Percentiles rank a stretch among this genome's conserved stretches.
Evolutionary conservation across 2,113 vertebrate genomes (phyloP).

Genomic region (Gadus chalcogrammus): DNA sequence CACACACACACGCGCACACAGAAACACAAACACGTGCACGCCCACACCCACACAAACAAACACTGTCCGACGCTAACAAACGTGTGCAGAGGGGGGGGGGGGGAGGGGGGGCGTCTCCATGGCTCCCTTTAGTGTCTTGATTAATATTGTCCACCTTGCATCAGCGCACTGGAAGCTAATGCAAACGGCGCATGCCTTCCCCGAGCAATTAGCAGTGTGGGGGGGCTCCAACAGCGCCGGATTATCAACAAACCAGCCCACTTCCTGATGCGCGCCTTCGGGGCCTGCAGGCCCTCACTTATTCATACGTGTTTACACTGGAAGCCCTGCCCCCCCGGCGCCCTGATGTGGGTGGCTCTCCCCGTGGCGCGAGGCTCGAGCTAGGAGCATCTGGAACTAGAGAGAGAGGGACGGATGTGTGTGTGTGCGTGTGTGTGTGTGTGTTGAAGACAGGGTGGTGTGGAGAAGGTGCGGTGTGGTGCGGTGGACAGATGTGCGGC

Average conservation of each 20-base stretch:
- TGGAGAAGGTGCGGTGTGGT: too few species aligned
- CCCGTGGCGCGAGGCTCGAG: slow-evolving; percentile 45
- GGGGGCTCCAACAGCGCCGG: slow-evolving; percentile 55
- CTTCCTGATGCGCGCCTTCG: slow-evolving; percentile 64
- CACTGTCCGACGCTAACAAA: slow-evolving; percentile 10
- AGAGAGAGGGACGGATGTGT: neutral
- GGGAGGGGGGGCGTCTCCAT: slow-evolving; percentile 25
- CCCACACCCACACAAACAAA: slow-evolving; percentile 1
- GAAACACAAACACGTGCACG: slow-evolving; percentile 8
- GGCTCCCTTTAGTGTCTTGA: slow-evolving; percentile 60
- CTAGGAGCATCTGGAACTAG: slow-evolving; percentile 42
- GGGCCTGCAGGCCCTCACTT: slow-evolving; percentile 65
- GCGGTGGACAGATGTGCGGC: too few species aligned
- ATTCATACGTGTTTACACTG: slow-evolving; percentile 71
- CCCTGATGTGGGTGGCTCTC: slow-evolving; percentile 46
- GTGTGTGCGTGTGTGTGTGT: too few species aligned
- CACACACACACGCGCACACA: too few species aligned
- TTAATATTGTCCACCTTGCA: slow-evolving; percentile 73
- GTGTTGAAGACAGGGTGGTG: too few species aligned
- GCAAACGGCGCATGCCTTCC: slow-evolving; percentile 65
- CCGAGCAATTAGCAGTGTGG: slow-evolving; percentile 70
- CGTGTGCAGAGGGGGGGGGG: neutral
- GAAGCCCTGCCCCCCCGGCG: slow-evolving; percentile 45
- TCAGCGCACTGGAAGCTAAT: slow-evolving; percentile 63
- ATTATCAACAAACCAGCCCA: slow-evolving; percentile 75